Conservation (phyloP, 2,888 invertebrate species). For the Diloba caeruleocephala region DNA sequence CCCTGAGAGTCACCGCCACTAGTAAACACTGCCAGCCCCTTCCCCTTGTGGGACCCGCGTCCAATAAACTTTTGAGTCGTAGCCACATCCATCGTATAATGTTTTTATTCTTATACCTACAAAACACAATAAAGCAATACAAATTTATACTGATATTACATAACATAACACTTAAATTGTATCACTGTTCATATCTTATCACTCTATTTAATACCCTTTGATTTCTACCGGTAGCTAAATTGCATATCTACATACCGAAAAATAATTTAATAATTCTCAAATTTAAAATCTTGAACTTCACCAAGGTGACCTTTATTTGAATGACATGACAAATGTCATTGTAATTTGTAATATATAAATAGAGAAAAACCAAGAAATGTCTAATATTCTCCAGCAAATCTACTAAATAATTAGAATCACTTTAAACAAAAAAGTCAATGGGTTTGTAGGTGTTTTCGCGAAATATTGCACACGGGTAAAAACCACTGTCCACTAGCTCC, state of each 20-base stretch:
- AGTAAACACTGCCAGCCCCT: conserved; percentile 98
- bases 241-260: conserved; percentile 65
- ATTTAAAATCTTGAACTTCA: conserved; percentile 78
- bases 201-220: conserved; percentile 16
- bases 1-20: conserved; percentile 99
- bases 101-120: conserved; percentile 60
- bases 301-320: conserved; percentile 86
- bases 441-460: too few species aligned
- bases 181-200: conserved; percentile 27
- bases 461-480: too few species aligned
- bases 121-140: conserved; percentile 56
- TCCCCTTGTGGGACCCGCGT: conserved; percentile 96
- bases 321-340: conserved; percentile 52
- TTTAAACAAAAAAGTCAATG: too few species aligned
- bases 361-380: too few species aligned
- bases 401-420: too few species aligned
- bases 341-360: conserved; percentile 8
- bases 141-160: conserved; percentile 59
- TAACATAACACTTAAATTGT: conserved; percentile 39
- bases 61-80: conserved; percentile 91
- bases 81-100: conserved; percentile 75
- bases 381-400: too few species aligned
- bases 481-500: too few species aligned
- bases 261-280: conserved; percentile 58
- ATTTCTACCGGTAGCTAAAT: conserved; percentile 22